Evolutionary conservation across 2,888 invertebrate genomes (phyloP).

Genomic region (Agrenia bidenticulata): DNA sequence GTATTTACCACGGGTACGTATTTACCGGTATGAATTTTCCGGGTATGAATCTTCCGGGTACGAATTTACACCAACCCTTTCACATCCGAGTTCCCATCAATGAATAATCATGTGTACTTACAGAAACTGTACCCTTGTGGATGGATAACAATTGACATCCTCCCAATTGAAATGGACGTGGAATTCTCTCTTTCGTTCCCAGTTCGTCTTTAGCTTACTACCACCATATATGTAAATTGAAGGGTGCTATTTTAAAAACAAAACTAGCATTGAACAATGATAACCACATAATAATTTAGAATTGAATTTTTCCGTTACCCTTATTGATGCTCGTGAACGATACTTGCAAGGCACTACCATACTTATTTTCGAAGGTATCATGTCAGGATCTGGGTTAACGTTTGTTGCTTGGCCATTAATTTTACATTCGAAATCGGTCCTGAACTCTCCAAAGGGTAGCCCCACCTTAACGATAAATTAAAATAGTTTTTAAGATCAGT

Average conservation of each 20-base stretch:
- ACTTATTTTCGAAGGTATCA: neutral
- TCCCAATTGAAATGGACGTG: neutral
- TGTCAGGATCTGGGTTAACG: neutral
- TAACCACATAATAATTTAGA: too few species aligned
- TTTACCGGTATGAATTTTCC: too few species aligned
- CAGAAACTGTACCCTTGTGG: neutral
- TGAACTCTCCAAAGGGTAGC: neutral
- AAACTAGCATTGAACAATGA: too few species aligned
- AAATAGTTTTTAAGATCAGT: neutral
- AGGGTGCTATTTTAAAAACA: neutral
- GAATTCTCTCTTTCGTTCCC: neutral
- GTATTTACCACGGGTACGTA: too few species aligned
- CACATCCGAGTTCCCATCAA: too few species aligned
- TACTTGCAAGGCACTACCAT: neutral
- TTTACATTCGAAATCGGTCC: neutral
- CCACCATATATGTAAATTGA: neutral
- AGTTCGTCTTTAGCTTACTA: neutral
- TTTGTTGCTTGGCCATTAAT: neutral
- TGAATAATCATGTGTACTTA: neutral
- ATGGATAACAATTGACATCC: neutral
- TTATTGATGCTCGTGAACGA: neutral
- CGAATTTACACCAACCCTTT: too few species aligned
- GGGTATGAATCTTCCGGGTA: too few species aligned
- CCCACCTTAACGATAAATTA: neutral
- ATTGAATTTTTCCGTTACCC: neutral